Percentiles rank a stretch among this genome's conserved stretches.
Conservation (phyloP, 2,888 invertebrate species). For the Dryadula phaetusa region DNA sequence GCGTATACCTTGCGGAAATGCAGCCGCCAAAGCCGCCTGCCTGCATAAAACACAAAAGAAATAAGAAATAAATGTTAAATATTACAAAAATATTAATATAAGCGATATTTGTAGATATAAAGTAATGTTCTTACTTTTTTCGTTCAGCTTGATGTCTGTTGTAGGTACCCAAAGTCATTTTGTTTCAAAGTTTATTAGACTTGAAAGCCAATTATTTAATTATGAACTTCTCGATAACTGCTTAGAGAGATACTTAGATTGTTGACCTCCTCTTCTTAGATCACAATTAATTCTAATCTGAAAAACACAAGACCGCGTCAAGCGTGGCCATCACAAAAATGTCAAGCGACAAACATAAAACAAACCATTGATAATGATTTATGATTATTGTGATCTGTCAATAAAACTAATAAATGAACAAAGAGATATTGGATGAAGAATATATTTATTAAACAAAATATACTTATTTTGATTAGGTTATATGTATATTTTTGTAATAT, state of each 20-base stretch:
- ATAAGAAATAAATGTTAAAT: conserved; percentile 34
- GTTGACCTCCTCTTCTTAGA: conserved; percentile 43
- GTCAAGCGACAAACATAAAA: conserved; percentile 34
- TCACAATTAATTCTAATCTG: conserved; percentile 52
- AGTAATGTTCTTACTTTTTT: conserved; percentile 65
- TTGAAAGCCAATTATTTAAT: conserved; percentile 7
- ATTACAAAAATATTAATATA: conserved; percentile 16
- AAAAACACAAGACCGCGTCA: conserved; percentile 43
- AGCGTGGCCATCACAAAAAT: conserved; percentile 49
- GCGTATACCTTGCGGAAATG: conserved; percentile 90
- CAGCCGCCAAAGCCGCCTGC: conserved; percentile 85
- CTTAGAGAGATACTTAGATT: not conserved
- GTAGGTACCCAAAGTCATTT: conserved; percentile 78
- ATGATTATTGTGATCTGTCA: conserved; percentile 33
- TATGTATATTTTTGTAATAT: not conserved
- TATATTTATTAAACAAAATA: not conserved
- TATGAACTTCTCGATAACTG: not conserved
- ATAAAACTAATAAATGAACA: conserved; percentile 16
- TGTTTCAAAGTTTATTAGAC: conserved; percentile 36
- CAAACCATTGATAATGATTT: conserved; percentile 34
- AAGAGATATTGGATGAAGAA: not conserved
- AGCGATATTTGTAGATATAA: conserved; percentile 12
- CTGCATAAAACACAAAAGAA: conserved; percentile 56
- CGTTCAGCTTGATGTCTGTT: conserved; percentile 77
- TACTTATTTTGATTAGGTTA: too few species aligned